Evolutionary conservation across 2,797 vertebrate genomes (phyloP).

Genomic region (Pogonophryne albipinna): DNA sequence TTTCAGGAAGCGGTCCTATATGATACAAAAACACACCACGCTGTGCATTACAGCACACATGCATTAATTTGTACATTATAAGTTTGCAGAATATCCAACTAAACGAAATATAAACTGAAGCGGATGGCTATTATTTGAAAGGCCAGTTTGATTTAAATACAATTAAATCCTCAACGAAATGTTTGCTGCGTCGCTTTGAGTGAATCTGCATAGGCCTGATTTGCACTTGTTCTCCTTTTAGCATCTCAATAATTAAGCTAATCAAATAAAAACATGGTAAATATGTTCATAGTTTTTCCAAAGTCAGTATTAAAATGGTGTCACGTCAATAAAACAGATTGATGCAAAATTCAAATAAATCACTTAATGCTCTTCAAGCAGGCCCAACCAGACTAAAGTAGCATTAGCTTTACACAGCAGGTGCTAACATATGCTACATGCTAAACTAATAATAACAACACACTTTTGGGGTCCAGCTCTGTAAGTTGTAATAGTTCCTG

Average conservation of each 20-base stretch:
- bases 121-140: not conserved
- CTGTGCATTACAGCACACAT: not conserved
- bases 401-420: not conserved
- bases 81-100: not conserved
- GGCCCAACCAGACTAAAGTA: not conserved
- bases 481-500: conserved; percentile 19
- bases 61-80: not conserved
- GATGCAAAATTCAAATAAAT: not conserved
- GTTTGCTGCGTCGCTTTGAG: not conserved
- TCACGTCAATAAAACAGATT: not conserved
- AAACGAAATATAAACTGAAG: not conserved
- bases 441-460: not conserved
- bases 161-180: not conserved
- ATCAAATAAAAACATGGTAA: not conserved
- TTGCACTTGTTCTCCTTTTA: not conserved
- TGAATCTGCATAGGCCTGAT: not conserved
- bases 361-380: not conserved
- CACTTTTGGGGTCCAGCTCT: not conserved
- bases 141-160: not conserved
- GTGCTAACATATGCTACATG: conserved; percentile 3
- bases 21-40: not conserved
- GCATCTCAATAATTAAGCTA: not conserved
- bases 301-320: not conserved
- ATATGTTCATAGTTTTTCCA: not conserved
- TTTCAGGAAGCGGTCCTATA: not conserved